Base-by-base conservation (phyloP, 2,797 vertebrate genomes). In the Podarcis siculus region DNA sequence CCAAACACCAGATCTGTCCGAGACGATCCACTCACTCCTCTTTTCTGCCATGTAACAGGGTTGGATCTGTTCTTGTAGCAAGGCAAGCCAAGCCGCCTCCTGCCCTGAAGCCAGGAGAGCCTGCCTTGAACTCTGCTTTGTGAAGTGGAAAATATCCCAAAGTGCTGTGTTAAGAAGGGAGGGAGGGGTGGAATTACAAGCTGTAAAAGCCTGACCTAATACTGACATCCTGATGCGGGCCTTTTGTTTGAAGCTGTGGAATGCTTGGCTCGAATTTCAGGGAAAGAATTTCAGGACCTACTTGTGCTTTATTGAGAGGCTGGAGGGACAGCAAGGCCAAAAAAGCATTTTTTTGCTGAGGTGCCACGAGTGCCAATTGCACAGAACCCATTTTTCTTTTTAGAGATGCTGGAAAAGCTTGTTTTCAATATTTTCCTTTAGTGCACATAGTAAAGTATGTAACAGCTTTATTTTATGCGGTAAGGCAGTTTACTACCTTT, bases 181-280 rank as follows among this genome's bases (percentile, higher is more conserved):
- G 1, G 30, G 30, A 12, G 12, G 2, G 12, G 2, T n/a, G 32
- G 72, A 89, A 27, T 30, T 90, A 83, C 75, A 55, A 86, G 89
- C 86, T 81, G 61, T 91, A 92, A 94, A 93, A 91, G 94, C 92
- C 94, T 96, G 95, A 96, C 94, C 94, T 95, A 90, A 95, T 89
- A 89, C 93, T 95, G 95, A 94, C 92, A 87, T 96, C 93, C 94
- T 93, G 94, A 94, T 15, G 49, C 89, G 92, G 93, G 93, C 93
- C 94, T 96, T 92, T 95, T 97, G 94, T 97, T 95, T 87, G 94
- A 94, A 96, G 90, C 78, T 86, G 83, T 90, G 90, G 91, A 92
- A 94, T 84, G 73, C 93, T 91, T 92, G 90, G 94, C 94, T 96
- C 83, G 87, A 93, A 92, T 94, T 96, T 94, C 86, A 42, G 95